Evolutionary conservation across 2,888 invertebrate species (phyloP).

Genomic region (Thera britannica): DNA sequence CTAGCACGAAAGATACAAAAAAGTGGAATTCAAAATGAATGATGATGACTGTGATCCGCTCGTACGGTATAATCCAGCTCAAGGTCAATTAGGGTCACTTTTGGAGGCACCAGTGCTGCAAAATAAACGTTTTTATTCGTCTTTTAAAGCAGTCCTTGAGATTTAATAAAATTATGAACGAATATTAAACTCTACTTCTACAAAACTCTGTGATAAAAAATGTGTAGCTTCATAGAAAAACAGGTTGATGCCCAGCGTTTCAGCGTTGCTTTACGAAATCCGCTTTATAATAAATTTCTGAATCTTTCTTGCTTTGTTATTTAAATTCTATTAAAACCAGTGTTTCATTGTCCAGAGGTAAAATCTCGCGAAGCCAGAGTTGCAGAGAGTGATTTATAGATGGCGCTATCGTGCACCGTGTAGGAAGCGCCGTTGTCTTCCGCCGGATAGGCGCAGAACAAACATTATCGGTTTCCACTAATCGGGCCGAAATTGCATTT

Average conservation of each 20-base stretch:
- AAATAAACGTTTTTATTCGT: too few relatives aligned
- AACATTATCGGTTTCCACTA: constrained; percentile 58
- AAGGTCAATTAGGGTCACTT: too few relatives aligned
- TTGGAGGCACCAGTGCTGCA: too few relatives aligned
- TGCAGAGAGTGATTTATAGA: constrained; percentile 41
- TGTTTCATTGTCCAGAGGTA: constrained; percentile 19
- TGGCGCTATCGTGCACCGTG: constrained; percentile 38
- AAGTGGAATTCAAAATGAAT: too few relatives aligned
- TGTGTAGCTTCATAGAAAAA: too few relatives aligned
- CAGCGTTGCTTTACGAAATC: neutral
- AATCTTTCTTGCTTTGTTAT: constrained; percentile 9
- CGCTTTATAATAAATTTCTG: constrained; percentile 1
- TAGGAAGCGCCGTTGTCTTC: constrained; percentile 41
- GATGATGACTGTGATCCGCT: too few relatives aligned
- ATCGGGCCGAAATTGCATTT: constrained; percentile 46
- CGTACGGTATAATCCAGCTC: too few relatives aligned
- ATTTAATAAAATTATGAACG: too few relatives aligned
- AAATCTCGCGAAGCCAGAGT: constrained; percentile 26
- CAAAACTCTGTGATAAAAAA: too few relatives aligned
- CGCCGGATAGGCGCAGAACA: constrained; percentile 52
- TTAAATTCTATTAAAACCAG: constrained; percentile 18
- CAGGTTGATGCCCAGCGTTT: neutral
- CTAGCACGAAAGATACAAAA: too few relatives aligned
- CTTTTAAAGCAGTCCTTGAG: too few relatives aligned
- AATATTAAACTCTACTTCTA: too few relatives aligned